Conservation (phyloP, 2,888 invertebrate species). For the Dasysyrphus tricinctus region DNA sequence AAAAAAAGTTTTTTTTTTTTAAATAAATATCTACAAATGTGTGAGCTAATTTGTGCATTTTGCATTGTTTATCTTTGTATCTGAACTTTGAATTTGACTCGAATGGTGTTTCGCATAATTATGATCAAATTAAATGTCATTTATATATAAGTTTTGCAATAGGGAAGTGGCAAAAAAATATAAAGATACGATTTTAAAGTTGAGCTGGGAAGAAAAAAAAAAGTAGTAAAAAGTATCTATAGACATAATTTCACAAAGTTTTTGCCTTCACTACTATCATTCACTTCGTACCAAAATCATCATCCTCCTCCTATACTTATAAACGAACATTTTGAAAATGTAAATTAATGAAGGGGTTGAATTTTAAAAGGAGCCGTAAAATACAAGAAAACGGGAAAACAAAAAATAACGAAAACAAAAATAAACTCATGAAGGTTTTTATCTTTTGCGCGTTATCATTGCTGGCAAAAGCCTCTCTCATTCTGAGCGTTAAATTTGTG, state of each 20-base stretch:
- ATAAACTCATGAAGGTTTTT: slow-evolving; percentile 19
- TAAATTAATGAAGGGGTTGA: slow-evolving; percentile 51
- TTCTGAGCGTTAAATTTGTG: not conserved
- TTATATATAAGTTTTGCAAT: slow-evolving; percentile 26
- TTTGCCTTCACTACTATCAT: slow-evolving; percentile 17
- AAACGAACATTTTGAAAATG: slow-evolving; percentile 62
- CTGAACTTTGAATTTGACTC: slow-evolving; percentile 21
- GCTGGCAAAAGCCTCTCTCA: slow-evolving; percentile 10
- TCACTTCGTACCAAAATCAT: slow-evolving; percentile 26
- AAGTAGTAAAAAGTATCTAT: not conserved
- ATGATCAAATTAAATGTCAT: slow-evolving; percentile 58
- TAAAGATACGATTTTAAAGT: not conserved
- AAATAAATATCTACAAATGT: not conserved
- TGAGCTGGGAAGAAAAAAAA: not conserved
- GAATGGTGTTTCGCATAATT: slow-evolving; percentile 59
- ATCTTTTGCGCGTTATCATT: slow-evolving; percentile 18
- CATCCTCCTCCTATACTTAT: slow-evolving; percentile 36
- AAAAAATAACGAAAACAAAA: not conserved
- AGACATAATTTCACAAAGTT: not conserved
- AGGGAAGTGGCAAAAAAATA: not conserved
- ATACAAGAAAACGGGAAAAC: not conserved
- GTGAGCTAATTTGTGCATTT: slow-evolving; percentile 9
- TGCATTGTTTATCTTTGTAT: slow-evolving; percentile 31
- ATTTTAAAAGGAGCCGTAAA: slow-evolving; percentile 1
- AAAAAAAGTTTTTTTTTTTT: not conserved